Conservation (phyloP, 1,140 invertebrate genomes). For the Probaryconus sp. region DNA sequence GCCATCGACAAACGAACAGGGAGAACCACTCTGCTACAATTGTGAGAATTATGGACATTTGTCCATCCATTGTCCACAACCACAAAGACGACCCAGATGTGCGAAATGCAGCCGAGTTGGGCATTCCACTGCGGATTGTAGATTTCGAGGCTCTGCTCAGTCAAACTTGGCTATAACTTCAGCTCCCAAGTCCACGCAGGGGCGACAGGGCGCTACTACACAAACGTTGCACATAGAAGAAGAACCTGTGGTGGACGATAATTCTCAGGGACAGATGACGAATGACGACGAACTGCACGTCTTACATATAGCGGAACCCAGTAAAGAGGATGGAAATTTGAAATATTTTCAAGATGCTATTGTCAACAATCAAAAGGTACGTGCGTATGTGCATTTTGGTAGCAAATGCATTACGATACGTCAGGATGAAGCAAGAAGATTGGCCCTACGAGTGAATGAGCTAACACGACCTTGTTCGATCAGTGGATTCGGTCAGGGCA, state of each 20-base stretch:
- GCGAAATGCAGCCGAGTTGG: slow-evolving; percentile 18
- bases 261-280: background rate
- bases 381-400: slow-evolving; percentile 22
- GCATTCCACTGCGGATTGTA: slow-evolving; percentile 15
- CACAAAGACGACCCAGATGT: slow-evolving; percentile 27
- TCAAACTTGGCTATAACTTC: background rate
- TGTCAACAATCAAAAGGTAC: slow-evolving; percentile 6
- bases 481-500: slow-evolving; percentile 11
- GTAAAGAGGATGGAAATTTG: background rate
- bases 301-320: slow-evolving; percentile 7
- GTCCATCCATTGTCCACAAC: slow-evolving; percentile 17
- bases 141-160: background rate
- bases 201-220: background rate
- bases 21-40: slow-evolving; percentile 20
- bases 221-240: too few relatives aligned
- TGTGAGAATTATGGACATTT: slow-evolving; percentile 31
- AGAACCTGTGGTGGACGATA: background rate
- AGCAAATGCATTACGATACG: slow-evolving; percentile 25
- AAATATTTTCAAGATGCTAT: slow-evolving; percentile 22
- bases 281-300: background rate
- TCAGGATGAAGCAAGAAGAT: slow-evolving; percentile 3
- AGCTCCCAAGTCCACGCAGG: too few relatives aligned
- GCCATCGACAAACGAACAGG: slow-evolving; percentile 14
- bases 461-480: slow-evolving; percentile 4
- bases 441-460: slow-evolving; percentile 1